Evolutionary conservation across 2,888 invertebrate genomes (phyloP).

Genomic region (Pachliopta kotzebuea): DNA sequence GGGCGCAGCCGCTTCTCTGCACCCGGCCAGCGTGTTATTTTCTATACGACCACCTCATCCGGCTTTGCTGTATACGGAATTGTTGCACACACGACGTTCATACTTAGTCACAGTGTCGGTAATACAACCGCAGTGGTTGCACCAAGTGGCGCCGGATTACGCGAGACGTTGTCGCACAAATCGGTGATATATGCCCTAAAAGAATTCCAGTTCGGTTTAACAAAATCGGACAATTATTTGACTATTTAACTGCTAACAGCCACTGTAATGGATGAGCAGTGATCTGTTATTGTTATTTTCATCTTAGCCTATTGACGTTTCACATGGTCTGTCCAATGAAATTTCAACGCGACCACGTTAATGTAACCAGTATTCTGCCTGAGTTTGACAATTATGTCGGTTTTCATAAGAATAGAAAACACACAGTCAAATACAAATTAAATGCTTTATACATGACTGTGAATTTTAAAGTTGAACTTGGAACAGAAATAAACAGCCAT

Average conservation of each 20-base stretch:
- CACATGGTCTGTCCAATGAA: too few relatives aligned
- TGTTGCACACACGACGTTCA: conserved; percentile 90
- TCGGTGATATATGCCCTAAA: conserved; percentile 49
- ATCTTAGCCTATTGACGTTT: too few relatives aligned
- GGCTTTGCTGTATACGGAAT: conserved; percentile 90
- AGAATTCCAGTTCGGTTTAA: background rate
- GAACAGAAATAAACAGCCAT: too few relatives aligned
- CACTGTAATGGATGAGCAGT: too few relatives aligned
- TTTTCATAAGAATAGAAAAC: too few relatives aligned
- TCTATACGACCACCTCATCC: conserved; percentile 83
- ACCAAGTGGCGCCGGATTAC: conserved; percentile 60
- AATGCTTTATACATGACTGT: too few relatives aligned
- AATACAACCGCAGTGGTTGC: conserved; percentile 90
- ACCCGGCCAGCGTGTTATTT: conserved; percentile 89
- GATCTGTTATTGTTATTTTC: too few relatives aligned
- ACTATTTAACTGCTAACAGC: background rate
- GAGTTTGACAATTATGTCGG: too few relatives aligned
- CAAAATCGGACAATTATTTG: background rate
- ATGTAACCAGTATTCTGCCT: too few relatives aligned
- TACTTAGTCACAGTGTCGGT: conserved; percentile 90
- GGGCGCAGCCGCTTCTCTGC: conserved; percentile 84
- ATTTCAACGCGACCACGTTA: too few relatives aligned
- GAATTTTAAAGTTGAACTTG: too few relatives aligned
- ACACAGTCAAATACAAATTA: too few relatives aligned
- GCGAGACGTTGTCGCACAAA: conserved; percentile 57